Base-by-base conservation (phyloP, 2,888 invertebrate species). In the Subacronicta megacephala region DNA sequence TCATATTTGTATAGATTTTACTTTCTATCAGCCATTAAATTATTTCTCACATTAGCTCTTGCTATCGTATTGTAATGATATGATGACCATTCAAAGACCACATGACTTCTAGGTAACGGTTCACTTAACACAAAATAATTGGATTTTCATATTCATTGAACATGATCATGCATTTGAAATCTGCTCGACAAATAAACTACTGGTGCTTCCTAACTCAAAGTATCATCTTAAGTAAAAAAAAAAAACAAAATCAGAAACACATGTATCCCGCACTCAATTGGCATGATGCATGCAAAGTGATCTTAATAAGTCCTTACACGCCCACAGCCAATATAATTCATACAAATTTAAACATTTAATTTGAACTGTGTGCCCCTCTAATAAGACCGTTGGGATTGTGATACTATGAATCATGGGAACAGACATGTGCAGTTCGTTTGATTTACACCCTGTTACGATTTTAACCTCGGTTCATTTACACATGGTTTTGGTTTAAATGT, bases 391-490 rank as follows among this genome's bases (percentile, higher is more conserved):
- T 16, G 12, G 41, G 46, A 58, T 54, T 54, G 38, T 50, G 42
- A 53, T 26, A 35, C 47, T 43, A 82, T 88, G 88, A 87, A 82
- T 88, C 88, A 88, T 82, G 58, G 46, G 60, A 57, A 45, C 62
- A 29, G 66, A 71, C 69, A 59, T 62, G 62, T 59, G 69, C 69
- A 65, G 36, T 43, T 62, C 71, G 62, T 85, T 89, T 91, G 89
- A 90, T 90, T 90, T 89, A 90, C 81, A 71, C 64, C 63, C 69
- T 68, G 80, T 69, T 74, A 78, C 83, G 75, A 75, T 80, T 86
- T 83, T 83, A 87, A 84, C 84, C 84, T 80, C 74, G 80, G 81
- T 82, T 83, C 85, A 87, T 88, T 88, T 85, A 80, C 82, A 80
- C 72, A 73, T 78, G 73, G 53, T 74, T 69, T 74, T 61, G 58